Evolutionary conservation across 2,797 vertebrate species (phyloP).

Genomic region (Triplophysa bombifrons): DNA sequence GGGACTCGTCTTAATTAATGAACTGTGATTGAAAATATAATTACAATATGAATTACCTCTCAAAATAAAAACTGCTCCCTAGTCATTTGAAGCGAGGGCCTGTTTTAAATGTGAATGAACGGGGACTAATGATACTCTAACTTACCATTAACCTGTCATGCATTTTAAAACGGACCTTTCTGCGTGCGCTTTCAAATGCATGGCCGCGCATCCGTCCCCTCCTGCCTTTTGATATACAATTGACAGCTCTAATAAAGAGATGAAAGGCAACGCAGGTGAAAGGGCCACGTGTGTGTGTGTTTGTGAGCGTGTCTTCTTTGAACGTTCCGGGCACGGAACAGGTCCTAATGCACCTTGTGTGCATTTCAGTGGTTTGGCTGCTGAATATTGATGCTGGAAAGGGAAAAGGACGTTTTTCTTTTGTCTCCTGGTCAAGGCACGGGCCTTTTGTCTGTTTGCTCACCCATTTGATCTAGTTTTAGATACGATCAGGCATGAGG

Average conservation of each 20-base stretch:
- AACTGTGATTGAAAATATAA: conserved; percentile 85
- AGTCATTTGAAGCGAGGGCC: conserved; percentile 78
- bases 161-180: conserved; percentile 75
- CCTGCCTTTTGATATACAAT: conserved; percentile 80
- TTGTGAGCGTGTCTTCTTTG: conserved; percentile 37
- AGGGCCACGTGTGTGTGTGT: conserved; percentile 24
- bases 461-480: conserved; percentile 54
- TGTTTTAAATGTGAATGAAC: conserved; percentile 79
- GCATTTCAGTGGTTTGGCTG: conserved; percentile 26
- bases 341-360: conserved; percentile 41
- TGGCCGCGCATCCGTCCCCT: conserved; percentile 56
- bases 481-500: conserved; percentile 29
- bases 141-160: conserved; percentile 82
- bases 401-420: conserved; percentile 19
- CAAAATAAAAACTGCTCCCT: conserved; percentile 78
- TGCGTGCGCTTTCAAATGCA: conserved; percentile 71
- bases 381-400: conserved; percentile 42
- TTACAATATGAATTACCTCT: conserved; percentile 86
- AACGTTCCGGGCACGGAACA: conserved; percentile 18
- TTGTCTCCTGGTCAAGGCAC: conserved; percentile 41
- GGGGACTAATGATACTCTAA: conserved; percentile 75
- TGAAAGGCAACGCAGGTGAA: conserved; percentile 70
- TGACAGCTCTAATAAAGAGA: conserved; percentile 79
- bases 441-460: conserved; percentile 44
- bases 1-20: conserved; percentile 80